These are phyloP conservation scores for Alcis repandata DNA, from an alignment of 2,888 invertebrate genomes.

Conservation along the genomic window DNA sequence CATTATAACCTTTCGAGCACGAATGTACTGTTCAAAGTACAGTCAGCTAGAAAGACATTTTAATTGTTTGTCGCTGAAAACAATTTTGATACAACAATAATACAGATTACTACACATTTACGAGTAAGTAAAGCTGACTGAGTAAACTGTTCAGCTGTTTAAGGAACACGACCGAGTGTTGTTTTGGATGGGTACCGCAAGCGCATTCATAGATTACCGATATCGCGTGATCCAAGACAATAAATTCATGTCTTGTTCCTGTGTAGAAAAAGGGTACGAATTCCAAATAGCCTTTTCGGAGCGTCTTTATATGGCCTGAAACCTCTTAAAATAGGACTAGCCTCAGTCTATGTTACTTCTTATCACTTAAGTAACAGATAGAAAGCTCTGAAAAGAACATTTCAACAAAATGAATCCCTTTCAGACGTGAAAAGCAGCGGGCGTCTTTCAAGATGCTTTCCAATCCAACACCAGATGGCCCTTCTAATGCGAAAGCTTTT, in stretches of 20 bases:
- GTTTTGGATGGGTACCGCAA: too few relatives aligned
- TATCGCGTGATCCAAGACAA: too few relatives aligned
- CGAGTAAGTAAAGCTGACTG: too few relatives aligned
- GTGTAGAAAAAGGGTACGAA: too few relatives aligned
- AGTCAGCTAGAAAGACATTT: slow-evolving; percentile 3
- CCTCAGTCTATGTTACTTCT: neutral
- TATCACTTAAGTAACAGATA: slow-evolving; percentile 13
- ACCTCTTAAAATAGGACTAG: neutral
- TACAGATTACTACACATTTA: neutral
- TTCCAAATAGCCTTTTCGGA: neutral
- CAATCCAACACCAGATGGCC: slow-evolving; percentile 9
- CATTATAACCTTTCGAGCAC: slow-evolving; percentile 51
- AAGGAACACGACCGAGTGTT: too few relatives aligned
- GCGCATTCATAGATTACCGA: too few relatives aligned
- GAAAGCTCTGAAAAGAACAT: slow-evolving; percentile 17
- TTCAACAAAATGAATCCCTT: slow-evolving; percentile 9
- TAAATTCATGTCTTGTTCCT: too few relatives aligned
- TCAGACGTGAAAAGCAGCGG: slow-evolving; percentile 13
- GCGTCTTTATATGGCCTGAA: neutral
- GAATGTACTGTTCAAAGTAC: slow-evolving; percentile 29
- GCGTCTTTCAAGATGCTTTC: slow-evolving; percentile 16
- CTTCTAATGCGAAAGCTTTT: slow-evolving; percentile 11
- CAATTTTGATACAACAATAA: neutral
- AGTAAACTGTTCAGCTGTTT: too few relatives aligned
- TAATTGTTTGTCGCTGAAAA: neutral